These are phyloP conservation scores for Ceratoteleas bidentatus DNA, from an alignment of 1,140 invertebrate species.

Conservation along the genomic window DNA sequence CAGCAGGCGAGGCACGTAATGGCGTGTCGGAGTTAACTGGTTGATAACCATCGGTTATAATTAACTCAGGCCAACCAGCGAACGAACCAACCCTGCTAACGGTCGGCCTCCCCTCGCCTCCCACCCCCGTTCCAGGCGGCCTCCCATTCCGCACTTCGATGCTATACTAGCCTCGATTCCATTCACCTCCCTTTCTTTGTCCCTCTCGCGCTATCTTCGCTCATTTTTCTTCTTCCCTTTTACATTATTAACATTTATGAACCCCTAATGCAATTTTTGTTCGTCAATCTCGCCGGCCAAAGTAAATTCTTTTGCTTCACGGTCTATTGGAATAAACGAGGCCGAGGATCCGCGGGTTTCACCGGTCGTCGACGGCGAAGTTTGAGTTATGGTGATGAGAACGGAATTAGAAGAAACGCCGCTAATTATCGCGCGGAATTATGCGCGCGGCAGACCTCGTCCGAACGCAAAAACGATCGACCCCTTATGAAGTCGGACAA, in stretches of 20 bases:
- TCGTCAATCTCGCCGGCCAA: conserved; percentile 41
- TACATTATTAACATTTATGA: conserved; percentile 64
- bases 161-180: conserved; percentile 50
- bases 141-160: no score
- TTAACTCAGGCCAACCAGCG: no score
- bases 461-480: neutral
- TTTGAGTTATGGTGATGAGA: conserved; percentile 14
- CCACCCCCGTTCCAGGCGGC: no score
- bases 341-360: conserved; percentile 5
- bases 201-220: conserved; percentile 44
- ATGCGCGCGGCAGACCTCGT: neutral
- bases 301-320: conserved; percentile 32
- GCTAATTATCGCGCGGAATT: neutral
- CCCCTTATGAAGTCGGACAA: no score
- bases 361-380: neutral
- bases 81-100: no score
- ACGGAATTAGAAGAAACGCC: conserved; percentile 2
- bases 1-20: no score
- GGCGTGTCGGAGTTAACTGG: no score
- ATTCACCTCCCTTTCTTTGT: conserved; percentile 55
- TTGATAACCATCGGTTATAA: no score
- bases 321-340: conserved; percentile 40
- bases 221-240: conserved; percentile 53
- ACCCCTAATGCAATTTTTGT: conserved; percentile 56
- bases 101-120: no score